Evolutionary conservation across 2,797 vertebrate species (phyloP).

Genomic region (Zonotrichia albicollis): DNA sequence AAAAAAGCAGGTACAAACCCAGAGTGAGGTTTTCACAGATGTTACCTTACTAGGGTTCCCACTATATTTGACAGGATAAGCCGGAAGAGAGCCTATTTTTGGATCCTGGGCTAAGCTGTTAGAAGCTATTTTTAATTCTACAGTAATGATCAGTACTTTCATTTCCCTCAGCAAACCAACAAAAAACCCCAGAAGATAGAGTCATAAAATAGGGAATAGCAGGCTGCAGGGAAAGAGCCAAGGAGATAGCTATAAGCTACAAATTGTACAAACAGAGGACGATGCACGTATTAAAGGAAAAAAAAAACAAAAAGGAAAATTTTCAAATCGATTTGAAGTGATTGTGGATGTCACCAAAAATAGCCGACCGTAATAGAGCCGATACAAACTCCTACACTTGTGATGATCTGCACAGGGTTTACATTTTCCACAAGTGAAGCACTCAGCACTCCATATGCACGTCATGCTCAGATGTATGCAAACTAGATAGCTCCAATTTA

Average conservation of each 20-base stretch:
- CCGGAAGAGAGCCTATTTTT: slow-evolving; percentile 66
- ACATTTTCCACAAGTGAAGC: slow-evolving; percentile 50
- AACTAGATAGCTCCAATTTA: slow-evolving; percentile 13
- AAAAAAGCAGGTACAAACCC: slow-evolving; percentile 10
- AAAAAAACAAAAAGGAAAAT: neutral
- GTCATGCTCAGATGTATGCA: slow-evolving; percentile 17
- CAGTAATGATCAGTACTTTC: slow-evolving; percentile 67
- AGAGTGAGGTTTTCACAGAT: slow-evolving; percentile 63
- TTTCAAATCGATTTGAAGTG: slow-evolving; percentile 3
- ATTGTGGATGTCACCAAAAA: slow-evolving; percentile 48
- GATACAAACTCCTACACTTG: slow-evolving; percentile 57
- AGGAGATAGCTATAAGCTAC: slow-evolving; percentile 64
- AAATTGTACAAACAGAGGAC: neutral
- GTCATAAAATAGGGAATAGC: slow-evolving; percentile 26
- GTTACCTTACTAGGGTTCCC: slow-evolving; percentile 69
- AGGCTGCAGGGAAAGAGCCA: slow-evolving; percentile 61
- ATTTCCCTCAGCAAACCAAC: slow-evolving; percentile 65
- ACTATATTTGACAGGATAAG: slow-evolving; percentile 65
- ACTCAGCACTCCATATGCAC: slow-evolving; percentile 52
- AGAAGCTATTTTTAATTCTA: slow-evolving; percentile 70
- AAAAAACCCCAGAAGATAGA: slow-evolving; percentile 38
- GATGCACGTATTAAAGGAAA: neutral
- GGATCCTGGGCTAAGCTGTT: slow-evolving; percentile 53
- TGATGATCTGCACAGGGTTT: slow-evolving; percentile 24
- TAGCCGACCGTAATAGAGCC: neutral